These are phyloP conservation scores for Dromius quadrimaculatus DNA, from an alignment of 2,888 invertebrate genomes.

Conservation along the genomic window DNA sequence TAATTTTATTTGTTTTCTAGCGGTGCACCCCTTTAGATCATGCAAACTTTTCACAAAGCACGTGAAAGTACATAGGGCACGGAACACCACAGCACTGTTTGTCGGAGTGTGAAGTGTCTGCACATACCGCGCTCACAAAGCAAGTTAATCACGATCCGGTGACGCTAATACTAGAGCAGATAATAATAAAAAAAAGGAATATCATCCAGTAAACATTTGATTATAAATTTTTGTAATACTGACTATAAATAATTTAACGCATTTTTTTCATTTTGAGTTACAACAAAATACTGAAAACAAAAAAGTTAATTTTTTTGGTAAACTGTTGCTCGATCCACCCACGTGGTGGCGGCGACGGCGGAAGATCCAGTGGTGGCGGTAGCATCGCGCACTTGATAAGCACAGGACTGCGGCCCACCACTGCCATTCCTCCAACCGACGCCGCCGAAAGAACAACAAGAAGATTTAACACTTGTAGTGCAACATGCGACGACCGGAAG, in stretches of 20 bases:
- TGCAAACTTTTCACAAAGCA: too few species aligned
- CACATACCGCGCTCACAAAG: constrained; percentile 1
- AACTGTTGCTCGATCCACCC: constrained; percentile 10
- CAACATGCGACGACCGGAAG: constrained; percentile 18
- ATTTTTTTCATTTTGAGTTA: too few species aligned
- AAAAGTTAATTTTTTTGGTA: not conserved
- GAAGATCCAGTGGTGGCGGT: too few species aligned
- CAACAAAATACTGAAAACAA: too few species aligned
- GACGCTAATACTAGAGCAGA: too few species aligned
- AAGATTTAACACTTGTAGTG: too few species aligned
- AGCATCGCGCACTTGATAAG: constrained; percentile 15
- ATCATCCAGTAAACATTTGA: too few species aligned
- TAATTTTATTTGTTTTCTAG: too few species aligned
- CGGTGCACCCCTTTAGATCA: too few species aligned
- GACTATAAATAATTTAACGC: too few species aligned
- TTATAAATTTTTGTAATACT: too few species aligned
- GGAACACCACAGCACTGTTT: not conserved
- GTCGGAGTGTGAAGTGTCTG: constrained; percentile 3
- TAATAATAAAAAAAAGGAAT: too few species aligned
- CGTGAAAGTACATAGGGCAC: not conserved
- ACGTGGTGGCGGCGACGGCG: constrained; percentile 17
- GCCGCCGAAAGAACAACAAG: constrained; percentile 2
- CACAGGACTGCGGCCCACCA: constrained; percentile 1
- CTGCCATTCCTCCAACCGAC: constrained; percentile 23
- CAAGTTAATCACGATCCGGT: constrained; percentile 21